Conservation (phyloP, 2,888 invertebrate genomes). For the Acanthosepion esculentum region DNA sequence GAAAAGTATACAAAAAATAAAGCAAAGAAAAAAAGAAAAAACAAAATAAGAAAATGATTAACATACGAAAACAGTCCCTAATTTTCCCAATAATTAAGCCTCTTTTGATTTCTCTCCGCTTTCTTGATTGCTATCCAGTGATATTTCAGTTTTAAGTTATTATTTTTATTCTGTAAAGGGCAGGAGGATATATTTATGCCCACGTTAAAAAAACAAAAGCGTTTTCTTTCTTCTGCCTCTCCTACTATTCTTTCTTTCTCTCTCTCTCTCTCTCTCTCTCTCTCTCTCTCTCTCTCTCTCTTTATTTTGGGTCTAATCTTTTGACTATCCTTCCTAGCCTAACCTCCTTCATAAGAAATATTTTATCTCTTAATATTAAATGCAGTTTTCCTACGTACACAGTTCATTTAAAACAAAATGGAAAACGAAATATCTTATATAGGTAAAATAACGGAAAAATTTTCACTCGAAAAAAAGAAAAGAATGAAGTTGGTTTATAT, state of each 20-base stretch:
- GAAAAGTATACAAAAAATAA: not conserved
- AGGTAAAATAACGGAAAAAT: not conserved
- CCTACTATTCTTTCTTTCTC: no score
- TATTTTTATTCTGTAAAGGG: not conserved
- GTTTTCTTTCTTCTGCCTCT: not conserved
- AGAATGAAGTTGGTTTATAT: no score
- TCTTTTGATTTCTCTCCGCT: not conserved
- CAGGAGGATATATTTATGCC: not conserved
- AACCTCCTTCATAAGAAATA: not conserved
- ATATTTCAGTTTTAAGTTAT: not conserved
- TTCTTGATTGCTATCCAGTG: slow-evolving; percentile 5
- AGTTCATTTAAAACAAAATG: no score
- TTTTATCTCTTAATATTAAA: not conserved
- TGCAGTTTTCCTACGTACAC: no score
- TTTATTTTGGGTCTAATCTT: not conserved
- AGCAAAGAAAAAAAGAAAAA: not conserved
- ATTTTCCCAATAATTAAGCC: not conserved
- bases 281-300: no score
- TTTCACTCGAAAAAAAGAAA: not conserved
- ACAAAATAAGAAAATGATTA: not conserved
- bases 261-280: no score
- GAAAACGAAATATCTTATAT: no score
- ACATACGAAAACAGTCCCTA: not conserved
- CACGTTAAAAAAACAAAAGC: not conserved
- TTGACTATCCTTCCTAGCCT: not conserved